These are phyloP conservation scores for Helicoverpa zea DNA, from an alignment of 1,140 invertebrate species.

Conservation along the genomic window DNA sequence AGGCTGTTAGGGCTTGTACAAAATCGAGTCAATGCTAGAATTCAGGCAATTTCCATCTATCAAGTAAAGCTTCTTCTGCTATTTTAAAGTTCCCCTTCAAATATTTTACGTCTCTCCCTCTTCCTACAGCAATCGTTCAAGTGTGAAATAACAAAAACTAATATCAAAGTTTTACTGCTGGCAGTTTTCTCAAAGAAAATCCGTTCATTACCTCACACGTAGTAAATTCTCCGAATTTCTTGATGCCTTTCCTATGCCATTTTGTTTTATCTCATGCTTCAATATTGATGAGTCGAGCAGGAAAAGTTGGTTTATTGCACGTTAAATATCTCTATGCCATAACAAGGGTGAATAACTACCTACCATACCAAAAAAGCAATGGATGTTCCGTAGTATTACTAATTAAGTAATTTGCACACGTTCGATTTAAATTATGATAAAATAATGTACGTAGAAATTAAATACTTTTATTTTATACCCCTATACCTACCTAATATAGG, in stretches of 20 bases:
- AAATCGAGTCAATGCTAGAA: neutral
- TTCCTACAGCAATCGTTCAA: constrained; percentile 12
- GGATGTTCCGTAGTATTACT: too few relatives aligned
- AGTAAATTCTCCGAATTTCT: constrained; percentile 28
- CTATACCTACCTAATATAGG: too few relatives aligned
- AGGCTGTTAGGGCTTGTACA: too few relatives aligned
- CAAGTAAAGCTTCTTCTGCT: neutral
- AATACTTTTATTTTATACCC: too few relatives aligned
- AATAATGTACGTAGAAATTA: too few relatives aligned
- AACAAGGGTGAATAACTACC: too few relatives aligned
- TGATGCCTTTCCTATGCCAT: constrained; percentile 6
- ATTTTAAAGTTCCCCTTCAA: constrained; percentile 28
- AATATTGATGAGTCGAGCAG: constrained; percentile 5
- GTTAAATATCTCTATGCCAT: neutral
- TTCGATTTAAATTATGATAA: too few relatives aligned
- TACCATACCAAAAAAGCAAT: too few relatives aligned
- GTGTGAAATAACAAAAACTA: constrained; percentile 37
- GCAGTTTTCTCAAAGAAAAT: constrained; percentile 31
- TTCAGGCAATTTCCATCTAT: neutral
- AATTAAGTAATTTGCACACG: too few relatives aligned
- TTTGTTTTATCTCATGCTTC: constrained; percentile 13
- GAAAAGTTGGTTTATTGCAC: neutral
- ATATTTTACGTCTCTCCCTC: neutral
- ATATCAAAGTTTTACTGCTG: constrained; percentile 29
- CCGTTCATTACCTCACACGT: constrained; percentile 28